These are phyloP conservation scores for Sebastes nivosus DNA, from an alignment of 2,797 vertebrate genomes.

Conservation along the genomic window DNA sequence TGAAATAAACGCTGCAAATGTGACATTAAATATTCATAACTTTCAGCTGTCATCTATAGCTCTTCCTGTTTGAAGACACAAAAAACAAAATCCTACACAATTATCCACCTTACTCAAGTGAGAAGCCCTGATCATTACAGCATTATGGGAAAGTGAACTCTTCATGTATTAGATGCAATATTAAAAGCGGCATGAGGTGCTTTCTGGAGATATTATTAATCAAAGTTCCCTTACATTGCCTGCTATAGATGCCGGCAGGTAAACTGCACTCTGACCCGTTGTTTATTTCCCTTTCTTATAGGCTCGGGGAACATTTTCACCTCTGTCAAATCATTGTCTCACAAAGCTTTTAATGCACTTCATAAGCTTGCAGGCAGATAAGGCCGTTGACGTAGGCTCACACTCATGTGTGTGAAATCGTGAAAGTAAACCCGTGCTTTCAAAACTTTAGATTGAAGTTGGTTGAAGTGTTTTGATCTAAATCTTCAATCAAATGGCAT, in stretches of 20 bases:
- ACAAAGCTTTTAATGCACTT: conserved; percentile 26
- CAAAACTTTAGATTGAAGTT: conserved; percentile 42
- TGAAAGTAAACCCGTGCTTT: conserved; percentile 36
- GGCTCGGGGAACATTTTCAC: conserved; percentile 11
- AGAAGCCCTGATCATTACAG: not conserved
- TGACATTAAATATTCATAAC: conserved; percentile 64
- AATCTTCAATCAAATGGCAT: conserved; percentile 30
- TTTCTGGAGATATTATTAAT: conserved; percentile 18
- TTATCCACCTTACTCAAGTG: conserved; percentile 20
- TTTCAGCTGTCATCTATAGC: conserved; percentile 35
- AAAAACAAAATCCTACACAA: conserved; percentile 19
- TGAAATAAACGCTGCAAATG: conserved; percentile 61
- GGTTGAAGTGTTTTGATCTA: conserved; percentile 31
- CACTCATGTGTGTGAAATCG: conserved; percentile 5
- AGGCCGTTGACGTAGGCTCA: not conserved
- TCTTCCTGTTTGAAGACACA: conserved; percentile 32
- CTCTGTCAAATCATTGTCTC: conserved; percentile 35
- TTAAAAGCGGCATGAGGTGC: conserved; percentile 1
- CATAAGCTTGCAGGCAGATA: conserved; percentile 28
- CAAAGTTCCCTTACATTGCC: not conserved
- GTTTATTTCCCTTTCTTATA: conserved; percentile 14
- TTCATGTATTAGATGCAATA: not conserved
- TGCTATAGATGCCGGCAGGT: not conserved
- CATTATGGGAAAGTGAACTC: not conserved
- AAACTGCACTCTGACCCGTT: conserved; percentile 4